Evolutionary conservation across 1,140 invertebrate species (phyloP), one percentile per base, ranked within the genome.

Genomic region (Apis dorsata): DNA sequence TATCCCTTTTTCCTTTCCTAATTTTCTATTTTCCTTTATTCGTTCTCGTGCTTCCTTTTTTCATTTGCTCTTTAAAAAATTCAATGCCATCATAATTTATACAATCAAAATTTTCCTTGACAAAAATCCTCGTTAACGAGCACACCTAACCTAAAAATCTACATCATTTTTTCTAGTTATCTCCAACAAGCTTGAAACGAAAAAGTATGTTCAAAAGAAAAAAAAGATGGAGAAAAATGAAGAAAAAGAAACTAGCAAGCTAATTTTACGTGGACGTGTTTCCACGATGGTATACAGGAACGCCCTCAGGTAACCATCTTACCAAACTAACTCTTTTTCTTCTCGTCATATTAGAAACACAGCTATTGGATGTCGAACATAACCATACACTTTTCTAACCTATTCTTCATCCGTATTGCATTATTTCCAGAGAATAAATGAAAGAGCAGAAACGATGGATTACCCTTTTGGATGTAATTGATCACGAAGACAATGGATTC

Each of bases 401-500:
- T 8, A 59, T 49, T 63, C 19, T 77, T 62, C 62, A 17, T 17
- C 4, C 19, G 11, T 49, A 51, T 62, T 63, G 57, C 24, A 8
- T 13, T 53, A 12, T 19, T 0, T n/a, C 28, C 19, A 13, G 11
- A 10, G n/a, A 19, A 76, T 51, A 21, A 9, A 21, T 12, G 51
- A 28, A 69, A 65, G 55, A 11, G 49, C 24, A 57, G 73, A 87
- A 83, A 86, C 15, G 24, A 11, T 62, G 60, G 19, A 85, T 76
- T 79, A 49, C 49, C 21, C 57, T 86, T 69, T 81, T 70, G 55
- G 68, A 59, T n/a, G 70, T 79, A 81, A 85, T 79, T 81, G 82
- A 88, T 85, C 62, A 60, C 28, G 49, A 28, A 13, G 69, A 87
- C 73, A 87, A 87, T 86, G 53, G 65, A 68, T 68, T 74, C 81